Evolutionary conservation across 2,797 vertebrate genomes (phyloP).

Genomic region (Cephalopachus bancanus): DNA sequence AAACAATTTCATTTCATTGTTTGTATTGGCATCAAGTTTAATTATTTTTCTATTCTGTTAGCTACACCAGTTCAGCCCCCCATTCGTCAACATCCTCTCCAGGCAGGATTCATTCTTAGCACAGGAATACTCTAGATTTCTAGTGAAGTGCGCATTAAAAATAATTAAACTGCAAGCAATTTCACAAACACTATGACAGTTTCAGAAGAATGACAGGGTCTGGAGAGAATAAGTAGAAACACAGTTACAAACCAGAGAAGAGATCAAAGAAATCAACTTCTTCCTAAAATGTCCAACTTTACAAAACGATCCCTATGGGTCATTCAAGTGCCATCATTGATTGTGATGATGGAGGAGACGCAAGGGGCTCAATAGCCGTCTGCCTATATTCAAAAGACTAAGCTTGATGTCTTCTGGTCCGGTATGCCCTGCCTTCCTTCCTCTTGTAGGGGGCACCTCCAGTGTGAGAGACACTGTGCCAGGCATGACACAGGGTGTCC

Average conservation of each 20-base stretch:
- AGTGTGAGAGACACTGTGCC: not conserved
- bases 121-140: not conserved
- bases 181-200: constrained; percentile 58
- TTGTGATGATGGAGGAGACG: not conserved
- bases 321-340: not conserved
- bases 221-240: constrained; percentile 39
- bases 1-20: constrained; percentile 53
- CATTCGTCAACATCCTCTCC: not conserved
- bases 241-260: constrained; percentile 42
- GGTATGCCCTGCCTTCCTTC: not conserved
- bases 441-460: not conserved
- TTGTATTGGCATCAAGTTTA: constrained; percentile 20
- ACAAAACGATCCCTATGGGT: not conserved
- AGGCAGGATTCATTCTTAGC: not conserved
- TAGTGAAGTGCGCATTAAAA: constrained; percentile 47
- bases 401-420: not conserved
- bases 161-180: constrained; percentile 72
- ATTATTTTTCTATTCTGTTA: constrained; percentile 32
- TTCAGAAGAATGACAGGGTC: constrained; percentile 28
- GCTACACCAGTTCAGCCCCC: not conserved
- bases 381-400: constrained; percentile 10
- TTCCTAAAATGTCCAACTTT: constrained; percentile 6
- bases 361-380: not conserved
- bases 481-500: not conserved
- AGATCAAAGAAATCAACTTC: constrained; percentile 27